phyloP scores from a whole-genome alignment of 1,140 invertebrate species.

The Oryctes rhinoceros region DNA sequence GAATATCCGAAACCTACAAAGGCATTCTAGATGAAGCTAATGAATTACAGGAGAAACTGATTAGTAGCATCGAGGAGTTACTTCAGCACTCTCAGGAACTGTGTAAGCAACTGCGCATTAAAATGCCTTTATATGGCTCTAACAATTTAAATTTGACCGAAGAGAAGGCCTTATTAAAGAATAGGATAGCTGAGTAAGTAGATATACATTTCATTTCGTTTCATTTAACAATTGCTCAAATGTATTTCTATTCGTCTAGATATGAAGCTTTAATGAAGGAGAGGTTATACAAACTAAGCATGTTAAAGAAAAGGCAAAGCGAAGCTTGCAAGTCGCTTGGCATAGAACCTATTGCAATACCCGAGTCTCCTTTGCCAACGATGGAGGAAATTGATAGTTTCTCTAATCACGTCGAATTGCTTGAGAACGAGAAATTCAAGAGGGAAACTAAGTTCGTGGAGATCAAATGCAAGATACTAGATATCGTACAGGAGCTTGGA shows the following conservation, averaged over 20 bases:
- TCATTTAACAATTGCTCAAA: too few species aligned
- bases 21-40: neutral
- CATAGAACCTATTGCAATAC: conserved; percentile 60
- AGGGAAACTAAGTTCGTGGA: conserved; percentile 64
- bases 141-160: neutral
- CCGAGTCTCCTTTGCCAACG: conserved; percentile 63
- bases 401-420: conserved; percentile 63
- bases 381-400: conserved; percentile 65
- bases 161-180: neutral
- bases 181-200: neutral
- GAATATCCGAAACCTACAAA: neutral
- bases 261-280: conserved; percentile 45
- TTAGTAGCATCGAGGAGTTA: conserved; percentile 9
- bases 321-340: conserved; percentile 60
- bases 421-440: conserved; percentile 66
- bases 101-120: neutral
- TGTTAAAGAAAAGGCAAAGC: conserved; percentile 46
- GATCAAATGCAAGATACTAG: conserved; percentile 64
- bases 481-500: conserved; percentile 66
- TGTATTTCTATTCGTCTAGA: conserved; percentile 23
- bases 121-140: conserved; percentile 20
- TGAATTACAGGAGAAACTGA: neutral
- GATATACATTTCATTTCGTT: neutral
- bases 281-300: conserved; percentile 44
- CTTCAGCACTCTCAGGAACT: neutral